Base-by-base conservation (phyloP, 2,797 vertebrate genomes). In the Acanthopagrus latus region DNA sequence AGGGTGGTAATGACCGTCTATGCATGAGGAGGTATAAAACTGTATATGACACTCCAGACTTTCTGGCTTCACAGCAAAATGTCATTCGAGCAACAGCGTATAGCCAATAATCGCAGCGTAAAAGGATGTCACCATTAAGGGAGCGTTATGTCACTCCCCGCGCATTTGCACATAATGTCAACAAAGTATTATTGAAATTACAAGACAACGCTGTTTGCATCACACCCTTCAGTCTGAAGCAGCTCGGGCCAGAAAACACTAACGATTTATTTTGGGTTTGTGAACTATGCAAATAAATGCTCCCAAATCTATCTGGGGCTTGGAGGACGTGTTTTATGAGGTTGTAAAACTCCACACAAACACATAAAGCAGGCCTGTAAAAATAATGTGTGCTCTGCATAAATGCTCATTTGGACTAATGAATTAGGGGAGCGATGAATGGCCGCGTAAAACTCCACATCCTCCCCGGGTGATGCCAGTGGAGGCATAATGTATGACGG, bases 281-380 rank as follows among this genome's bases (percentile, higher is more conserved):
- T 92, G 93, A 94, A 94, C 91, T 88, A 89, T 86, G 92, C 90
- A 93, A 94, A 94, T 94, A 93, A 95, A 92, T 76, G 90, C 85
- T 92, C 90, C 90, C 91, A 93, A 94, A 94, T 94, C 91, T 90
- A 91, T 95, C 87, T 82, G 48, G 91, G 89, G 92, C 92, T 92
- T 91, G 91, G 93, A 93, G 90, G 91, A 93, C 88, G 82, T 93
- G 93, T 93, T 95, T 95, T 94, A 95, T 64, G 88, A 88, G 85
- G 89, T 64, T 69, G 91, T 95, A 94, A 95, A 95, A 92, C 88
- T 88, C 91, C 93, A 93, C 91, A 94, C 91, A 94, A 92, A 94
- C 94, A 94, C 93, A 93, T 94, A 93, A 94, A 94, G 81, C 66
- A 65, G 80, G 90, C 92, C 92, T 84, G 88, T 94, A 93, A 94